Conservation (phyloP, 1,140 invertebrate genomes). For the Akabosia matsudoensis region DNA sequence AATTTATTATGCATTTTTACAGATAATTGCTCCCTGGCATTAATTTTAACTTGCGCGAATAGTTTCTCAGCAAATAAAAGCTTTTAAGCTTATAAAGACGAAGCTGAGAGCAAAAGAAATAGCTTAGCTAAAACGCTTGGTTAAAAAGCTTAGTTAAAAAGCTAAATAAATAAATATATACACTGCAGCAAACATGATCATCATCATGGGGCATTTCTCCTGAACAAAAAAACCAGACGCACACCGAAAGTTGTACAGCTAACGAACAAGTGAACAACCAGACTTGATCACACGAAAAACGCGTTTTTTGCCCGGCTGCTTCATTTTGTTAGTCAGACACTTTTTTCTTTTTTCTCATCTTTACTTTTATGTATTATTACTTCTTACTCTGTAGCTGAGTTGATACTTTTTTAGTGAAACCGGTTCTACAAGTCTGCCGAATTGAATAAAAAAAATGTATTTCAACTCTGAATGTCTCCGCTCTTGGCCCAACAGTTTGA, state of each 20-base stretch:
- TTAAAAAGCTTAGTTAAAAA: no score
- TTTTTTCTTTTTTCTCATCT: neutral
- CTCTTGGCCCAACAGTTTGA: constrained; percentile 19
- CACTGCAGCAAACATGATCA: neutral
- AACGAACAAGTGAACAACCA: neutral
- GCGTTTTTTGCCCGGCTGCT: neutral
- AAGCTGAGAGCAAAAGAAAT: no score
- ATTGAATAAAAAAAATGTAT: constrained; percentile 27
- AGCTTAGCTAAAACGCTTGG: no score
- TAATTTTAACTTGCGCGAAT: constrained; percentile 17
- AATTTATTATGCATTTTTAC: neutral
- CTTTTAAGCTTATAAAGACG: neutral
- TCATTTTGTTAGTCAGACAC: neutral
- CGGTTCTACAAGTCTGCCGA: constrained; percentile 36
- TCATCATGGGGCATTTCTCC: neutral
- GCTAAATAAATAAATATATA: no score
- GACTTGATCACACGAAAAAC: neutral
- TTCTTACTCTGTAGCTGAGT: neutral
- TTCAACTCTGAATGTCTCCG: constrained; percentile 20
- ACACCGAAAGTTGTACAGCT: neutral
- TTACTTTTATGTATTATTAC: no score
- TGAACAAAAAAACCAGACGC: neutral
- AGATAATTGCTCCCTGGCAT: constrained; percentile 10
- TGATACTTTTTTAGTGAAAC: constrained; percentile 28
- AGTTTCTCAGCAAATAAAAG: neutral